Evolutionary conservation across 2,113 vertebrate species (phyloP).

Genomic region (Macquaria ambigua): DNA sequence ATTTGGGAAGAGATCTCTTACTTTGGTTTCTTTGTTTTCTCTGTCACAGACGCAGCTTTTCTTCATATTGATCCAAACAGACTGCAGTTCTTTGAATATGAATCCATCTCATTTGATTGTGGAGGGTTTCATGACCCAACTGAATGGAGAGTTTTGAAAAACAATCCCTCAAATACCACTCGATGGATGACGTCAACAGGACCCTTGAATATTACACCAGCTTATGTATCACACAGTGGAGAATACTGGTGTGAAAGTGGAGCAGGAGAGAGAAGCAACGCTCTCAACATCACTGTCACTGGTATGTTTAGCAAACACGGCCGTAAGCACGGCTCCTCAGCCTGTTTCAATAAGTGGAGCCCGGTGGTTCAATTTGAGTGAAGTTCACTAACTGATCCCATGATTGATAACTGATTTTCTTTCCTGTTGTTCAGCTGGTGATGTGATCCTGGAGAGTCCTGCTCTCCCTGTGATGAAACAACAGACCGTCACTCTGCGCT

Average conservation of each 20-base stretch:
- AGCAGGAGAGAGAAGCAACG: slow-evolving; percentile 1
- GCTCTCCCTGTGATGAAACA: slow-evolving; percentile 14
- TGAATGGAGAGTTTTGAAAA: background rate
- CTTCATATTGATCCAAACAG: background rate
- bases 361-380: too few relatives aligned
- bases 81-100: slow-evolving; percentile 26
- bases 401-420: background rate
- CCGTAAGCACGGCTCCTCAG: too few relatives aligned
- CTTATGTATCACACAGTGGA: slow-evolving; percentile 9
- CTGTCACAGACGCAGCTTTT: background rate
- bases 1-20: too few relatives aligned
- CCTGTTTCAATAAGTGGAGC: too few relatives aligned
- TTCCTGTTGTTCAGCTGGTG: background rate
- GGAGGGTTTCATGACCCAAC: background rate
- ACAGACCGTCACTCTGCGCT: background rate
- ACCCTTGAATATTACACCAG: background rate
- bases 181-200: background rate
- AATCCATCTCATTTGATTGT: background rate
- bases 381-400: background rate
- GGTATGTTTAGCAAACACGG: too few relatives aligned
- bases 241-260: slow-evolving; percentile 26
- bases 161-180: fast-evolving
- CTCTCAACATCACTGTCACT: slow-evolving; percentile 2
- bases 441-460: slow-evolving; percentile 24
- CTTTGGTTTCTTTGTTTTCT: background rate